Base-by-base conservation (phyloP, 2,113 vertebrate species). In the Pituophis catenifer region DNA sequence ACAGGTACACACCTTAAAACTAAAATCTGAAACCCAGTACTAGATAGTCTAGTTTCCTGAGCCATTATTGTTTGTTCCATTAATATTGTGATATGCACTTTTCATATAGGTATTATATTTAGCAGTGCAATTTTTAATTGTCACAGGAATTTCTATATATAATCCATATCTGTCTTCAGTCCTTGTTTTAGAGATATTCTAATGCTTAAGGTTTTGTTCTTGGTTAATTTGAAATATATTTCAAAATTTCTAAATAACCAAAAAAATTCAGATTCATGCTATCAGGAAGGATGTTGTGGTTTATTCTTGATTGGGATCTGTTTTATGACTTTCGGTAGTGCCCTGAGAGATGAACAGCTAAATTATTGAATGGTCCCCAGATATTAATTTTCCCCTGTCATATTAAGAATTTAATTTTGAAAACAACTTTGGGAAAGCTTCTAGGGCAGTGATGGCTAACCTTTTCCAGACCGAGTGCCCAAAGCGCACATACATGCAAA, bases 1-100 rank as follows among this genome's bases (percentile, higher is more conserved):
- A 98, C 98, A 99, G 99, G 99, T 99, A 8, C 92, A 48, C 89
- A n/a, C 93, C 88, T 94, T 91, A 21, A 57, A 94, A 52, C 93
- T 95, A 75, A 93, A 75, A 89, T 86, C 8, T 86, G 38, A 86
- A 52, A 52, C 5, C 59, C 75, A 65, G 21, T 9, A 13, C 33
- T 85, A n/a, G 4, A 13, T 50, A 55, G 10, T 50, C 24, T 86
- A 38, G 1, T 54, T 94, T 24, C 48, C 50, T 29, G 48, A 44
- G 9, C 9, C 2, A 1, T 89, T 59, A n/a, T 10, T 93, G 33
- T 57, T 58, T 48, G 23, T 65, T 24, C 33, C 15, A 24, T 91
- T 86, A 48, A 86, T 86, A 58, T 8, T 86, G 81, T n/a, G 15
- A n/a, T 15, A 50, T 59, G 53, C 8, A 17, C 8, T 24, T n/a